A percentile compares a stretch with the other conserved stretches of the same genome.
These are phyloP conservation scores for Acyrthosiphon pisum DNA, from an alignment of 1,140 invertebrate species.

Conservation along the genomic window DNA sequence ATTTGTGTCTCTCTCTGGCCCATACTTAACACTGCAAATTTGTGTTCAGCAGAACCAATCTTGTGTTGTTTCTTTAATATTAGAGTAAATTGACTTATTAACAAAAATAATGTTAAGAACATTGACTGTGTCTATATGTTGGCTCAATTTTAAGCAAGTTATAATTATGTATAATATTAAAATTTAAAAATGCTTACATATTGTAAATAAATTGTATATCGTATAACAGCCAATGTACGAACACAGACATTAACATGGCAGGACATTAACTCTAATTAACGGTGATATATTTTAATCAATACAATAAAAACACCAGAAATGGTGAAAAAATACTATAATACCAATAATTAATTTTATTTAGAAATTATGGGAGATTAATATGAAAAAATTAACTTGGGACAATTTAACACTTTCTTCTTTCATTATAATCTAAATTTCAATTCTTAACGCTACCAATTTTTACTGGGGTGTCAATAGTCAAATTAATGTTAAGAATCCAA, in stretches of 20 bases:
- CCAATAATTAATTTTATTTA: too few species aligned
- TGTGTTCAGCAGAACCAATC: neutral
- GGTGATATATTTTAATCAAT: neutral
- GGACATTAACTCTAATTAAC: neutral
- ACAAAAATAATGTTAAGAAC: neutral
- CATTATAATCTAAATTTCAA: too few species aligned
- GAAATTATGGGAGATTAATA: too few species aligned
- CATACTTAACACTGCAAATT: neutral
- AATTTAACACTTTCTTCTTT: too few species aligned
- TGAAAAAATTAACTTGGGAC: too few species aligned
- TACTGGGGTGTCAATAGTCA: too few species aligned
- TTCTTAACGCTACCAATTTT: too few species aligned
- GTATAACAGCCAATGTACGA: neutral
- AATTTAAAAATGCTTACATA: neutral
- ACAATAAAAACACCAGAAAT: too few species aligned
- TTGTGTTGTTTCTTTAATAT: neutral
- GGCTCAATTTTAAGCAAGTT: neutral
- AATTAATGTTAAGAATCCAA: too few species aligned
- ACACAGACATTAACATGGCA: neutral
- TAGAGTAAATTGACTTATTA: too few species aligned
- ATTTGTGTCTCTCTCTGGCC: neutral
- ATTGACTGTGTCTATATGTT: neutral
- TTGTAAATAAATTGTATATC: neutral
- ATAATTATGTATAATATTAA: neutral
- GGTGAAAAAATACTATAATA: too few species aligned